Conservation (phyloP, 2,888 invertebrate genomes). For the Acrocyrtus sp. region DNA sequence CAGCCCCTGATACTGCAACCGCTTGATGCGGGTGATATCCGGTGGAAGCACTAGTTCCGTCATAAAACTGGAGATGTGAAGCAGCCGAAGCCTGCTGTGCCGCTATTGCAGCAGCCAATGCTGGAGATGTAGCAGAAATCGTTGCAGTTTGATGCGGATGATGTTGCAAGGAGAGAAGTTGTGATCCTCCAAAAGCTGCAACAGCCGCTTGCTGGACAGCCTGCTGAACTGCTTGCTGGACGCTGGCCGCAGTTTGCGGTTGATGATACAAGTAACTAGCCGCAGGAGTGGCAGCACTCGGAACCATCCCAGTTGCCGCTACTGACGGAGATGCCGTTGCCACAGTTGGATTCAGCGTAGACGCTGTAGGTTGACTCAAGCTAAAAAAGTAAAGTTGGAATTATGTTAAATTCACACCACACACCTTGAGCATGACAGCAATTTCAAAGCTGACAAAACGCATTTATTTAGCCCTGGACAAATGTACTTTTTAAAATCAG, state of each 20-base stretch:
- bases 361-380: constrained; percentile 8
- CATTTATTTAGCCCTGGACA: too few species aligned
- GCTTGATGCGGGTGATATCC: constrained; percentile 40
- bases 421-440: too few species aligned
- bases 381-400: too few species aligned
- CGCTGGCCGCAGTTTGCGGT: constrained; percentile 72
- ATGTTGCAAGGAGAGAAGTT: constrained; percentile 66
- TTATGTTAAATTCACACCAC: too few species aligned
- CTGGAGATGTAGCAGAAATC: constrained; percentile 53
- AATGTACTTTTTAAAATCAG: too few species aligned
- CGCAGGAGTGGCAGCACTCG: constrained; percentile 46
- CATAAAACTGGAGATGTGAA: constrained; percentile 42
- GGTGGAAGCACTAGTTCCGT: constrained; percentile 12
- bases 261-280: constrained; percentile 67
- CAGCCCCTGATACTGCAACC: constrained; percentile 5
- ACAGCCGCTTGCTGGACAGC: constrained; percentile 79
- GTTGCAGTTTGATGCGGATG: constrained; percentile 30
- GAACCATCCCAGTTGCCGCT: constrained; percentile 69
- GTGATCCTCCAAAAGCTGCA: constrained; percentile 73
- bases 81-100: constrained; percentile 38
- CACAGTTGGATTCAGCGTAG: constrained; percentile 8
- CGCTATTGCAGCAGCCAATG: constrained; percentile 57
- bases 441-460: too few species aligned
- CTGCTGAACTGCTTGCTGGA: constrained; percentile 77
- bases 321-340: neutral